Base-by-base conservation (phyloP, 2,113 vertebrate genomes). In the Takifugu bimaculatus region DNA sequence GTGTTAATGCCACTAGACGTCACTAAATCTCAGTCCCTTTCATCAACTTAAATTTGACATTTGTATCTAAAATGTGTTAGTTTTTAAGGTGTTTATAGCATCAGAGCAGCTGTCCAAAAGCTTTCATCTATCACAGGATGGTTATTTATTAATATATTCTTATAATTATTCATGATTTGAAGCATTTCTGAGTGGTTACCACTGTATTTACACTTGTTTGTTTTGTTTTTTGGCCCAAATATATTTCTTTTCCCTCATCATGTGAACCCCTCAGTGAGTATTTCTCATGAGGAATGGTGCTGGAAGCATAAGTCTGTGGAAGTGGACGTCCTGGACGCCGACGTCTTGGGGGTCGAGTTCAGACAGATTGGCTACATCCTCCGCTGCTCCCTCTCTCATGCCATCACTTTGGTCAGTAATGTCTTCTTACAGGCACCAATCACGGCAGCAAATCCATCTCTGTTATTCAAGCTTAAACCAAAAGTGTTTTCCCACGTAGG, bases 341-440 rank as follows among this genome's bases (percentile, higher is more conserved):
- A 96, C 1, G 85, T 94, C 49, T 79, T 90, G 0, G 92, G 92
- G 0, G 69, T 96, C 26, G 97, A 98, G 88, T 96, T 99, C 75
- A 88, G 94, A 76, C 97, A 99, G 86, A 99, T 96, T 1, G 97
- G 97, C 65, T 99, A 97, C 77, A 97, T 99, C 92, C 92, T 99
- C 52, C 89, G 96, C 53, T 99, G 97, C 70, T 94, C 96, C 2
- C 93, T 99, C 25, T 99, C 97, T 54, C 97, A 99, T 2, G 96
- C 95, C 65, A 98, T 99, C 80, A 98, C 96, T 1, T 83, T 99
- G 94, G 97, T 99, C 84, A 0, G 93, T 70, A 49, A 13, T 26
- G 42, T 14, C 11, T 2, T 13, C 52, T 14, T 3, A 13, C n/a
- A 39, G 0, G 51, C 51, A 2, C 10, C 11, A 15, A 4, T 27